Conservation (phyloP, 2,888 invertebrate genomes). For the Ophioninae sp. region DNA sequence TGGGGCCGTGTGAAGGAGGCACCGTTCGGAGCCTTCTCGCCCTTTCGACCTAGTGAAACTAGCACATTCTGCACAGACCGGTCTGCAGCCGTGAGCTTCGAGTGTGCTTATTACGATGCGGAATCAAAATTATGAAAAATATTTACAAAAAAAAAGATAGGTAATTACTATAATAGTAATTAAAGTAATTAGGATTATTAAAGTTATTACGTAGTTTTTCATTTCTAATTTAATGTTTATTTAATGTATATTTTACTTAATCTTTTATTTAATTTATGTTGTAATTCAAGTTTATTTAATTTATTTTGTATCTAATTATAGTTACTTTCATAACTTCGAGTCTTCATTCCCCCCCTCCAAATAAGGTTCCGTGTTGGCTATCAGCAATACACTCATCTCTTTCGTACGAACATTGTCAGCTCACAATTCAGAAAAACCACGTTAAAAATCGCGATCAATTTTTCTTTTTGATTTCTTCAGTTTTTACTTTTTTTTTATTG, state of each 20-base stretch:
- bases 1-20: conserved; percentile 72
- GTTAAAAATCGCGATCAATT: background rate
- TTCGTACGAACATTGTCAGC: too few species aligned
- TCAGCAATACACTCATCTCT: too few species aligned
- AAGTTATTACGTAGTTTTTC: too few species aligned
- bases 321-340: too few species aligned
- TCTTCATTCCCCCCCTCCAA: background rate
- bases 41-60: conserved; percentile 70
- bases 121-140: background rate
- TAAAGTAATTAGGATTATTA: too few species aligned
- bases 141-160: background rate
- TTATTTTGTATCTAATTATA: too few species aligned
- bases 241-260: too few species aligned
- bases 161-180: background rate
- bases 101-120: conserved; percentile 16
- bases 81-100: conserved; percentile 33
- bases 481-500: too few species aligned
- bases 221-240: too few species aligned
- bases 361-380: background rate
- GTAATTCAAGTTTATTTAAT: too few species aligned
- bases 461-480: background rate
- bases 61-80: conserved; percentile 46
- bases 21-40: conserved; percentile 59
- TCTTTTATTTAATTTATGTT: too few species aligned
- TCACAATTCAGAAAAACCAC: background rate